Conservation (phyloP, 2,888 invertebrate genomes). For the Plutella xylostella region DNA sequence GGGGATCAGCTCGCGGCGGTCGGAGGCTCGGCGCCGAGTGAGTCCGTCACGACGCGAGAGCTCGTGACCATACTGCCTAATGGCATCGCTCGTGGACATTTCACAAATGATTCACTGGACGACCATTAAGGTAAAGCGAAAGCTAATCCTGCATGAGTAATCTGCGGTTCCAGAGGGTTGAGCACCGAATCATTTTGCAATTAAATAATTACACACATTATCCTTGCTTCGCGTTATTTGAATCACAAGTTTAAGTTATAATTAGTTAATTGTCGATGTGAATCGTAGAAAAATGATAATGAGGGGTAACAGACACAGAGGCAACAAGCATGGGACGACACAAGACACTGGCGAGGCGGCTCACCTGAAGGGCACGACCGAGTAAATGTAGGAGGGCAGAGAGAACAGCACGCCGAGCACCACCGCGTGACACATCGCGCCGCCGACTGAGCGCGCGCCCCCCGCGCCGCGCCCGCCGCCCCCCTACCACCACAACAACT, state of each 20-base stretch:
- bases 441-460: constrained; percentile 21
- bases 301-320: background rate
- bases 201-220: background rate
- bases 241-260: background rate
- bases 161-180: background rate
- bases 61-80: too few species aligned
- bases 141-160: background rate
- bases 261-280: background rate
- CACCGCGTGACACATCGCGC: constrained; percentile 56
- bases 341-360: constrained; percentile 21
- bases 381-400: constrained; percentile 55
- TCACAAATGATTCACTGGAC: constrained; percentile 10
- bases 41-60: too few species aligned
- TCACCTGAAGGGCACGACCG: constrained; percentile 59
- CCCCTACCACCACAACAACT: background rate
- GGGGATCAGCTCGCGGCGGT: background rate
- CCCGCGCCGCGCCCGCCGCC: background rate
- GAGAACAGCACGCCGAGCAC: constrained; percentile 58
- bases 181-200: background rate
- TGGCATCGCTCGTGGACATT: constrained; percentile 1
- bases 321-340: background rate
- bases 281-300: background rate
- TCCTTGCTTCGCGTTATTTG: background rate
- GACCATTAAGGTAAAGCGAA: constrained; percentile 9
- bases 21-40: background rate